Percentiles rank a stretch among this genome's conserved stretches.
These are phyloP conservation scores for Tenualosa ilisha DNA, from an alignment of 2,797 vertebrate genomes.

Conservation along the genomic window DNA sequence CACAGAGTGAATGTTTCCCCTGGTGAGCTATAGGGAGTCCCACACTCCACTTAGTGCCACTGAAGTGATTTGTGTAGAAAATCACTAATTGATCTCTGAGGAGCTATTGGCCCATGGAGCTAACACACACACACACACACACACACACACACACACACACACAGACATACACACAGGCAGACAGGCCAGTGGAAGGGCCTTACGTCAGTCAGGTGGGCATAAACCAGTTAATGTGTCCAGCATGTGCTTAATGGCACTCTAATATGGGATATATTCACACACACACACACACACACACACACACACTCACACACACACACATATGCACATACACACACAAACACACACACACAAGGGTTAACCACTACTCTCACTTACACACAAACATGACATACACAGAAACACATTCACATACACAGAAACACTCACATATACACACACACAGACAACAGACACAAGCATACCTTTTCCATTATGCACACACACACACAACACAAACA, in stretches of 20 bases:
- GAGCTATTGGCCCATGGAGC: not conserved
- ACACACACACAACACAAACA: not conserved
- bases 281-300: not conserved
- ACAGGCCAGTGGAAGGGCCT: not conserved
- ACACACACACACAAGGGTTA: not conserved
- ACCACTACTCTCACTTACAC: too few relatives aligned
- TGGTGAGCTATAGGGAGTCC: not conserved
- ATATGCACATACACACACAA: not conserved
- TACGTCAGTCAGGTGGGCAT: slow-evolving; percentile 6
- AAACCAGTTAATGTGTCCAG: not conserved
- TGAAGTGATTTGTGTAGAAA: not conserved
- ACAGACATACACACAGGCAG: not conserved
- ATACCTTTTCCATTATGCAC: not conserved
- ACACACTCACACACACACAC: not conserved
- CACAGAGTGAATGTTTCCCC: not conserved
- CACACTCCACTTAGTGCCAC: not conserved
- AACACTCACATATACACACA: not conserved
- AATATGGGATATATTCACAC: not conserved
- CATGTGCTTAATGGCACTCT: not conserved
- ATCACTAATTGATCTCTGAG: not conserved
- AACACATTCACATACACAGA: not conserved
- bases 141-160: not conserved
- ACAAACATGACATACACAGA: not conserved
- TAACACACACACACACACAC: not conserved
- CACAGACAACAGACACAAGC: not conserved